These are phyloP conservation scores for Natrix natrix DNA, from an alignment of 2,797 vertebrate species.

Conservation along the genomic window DNA sequence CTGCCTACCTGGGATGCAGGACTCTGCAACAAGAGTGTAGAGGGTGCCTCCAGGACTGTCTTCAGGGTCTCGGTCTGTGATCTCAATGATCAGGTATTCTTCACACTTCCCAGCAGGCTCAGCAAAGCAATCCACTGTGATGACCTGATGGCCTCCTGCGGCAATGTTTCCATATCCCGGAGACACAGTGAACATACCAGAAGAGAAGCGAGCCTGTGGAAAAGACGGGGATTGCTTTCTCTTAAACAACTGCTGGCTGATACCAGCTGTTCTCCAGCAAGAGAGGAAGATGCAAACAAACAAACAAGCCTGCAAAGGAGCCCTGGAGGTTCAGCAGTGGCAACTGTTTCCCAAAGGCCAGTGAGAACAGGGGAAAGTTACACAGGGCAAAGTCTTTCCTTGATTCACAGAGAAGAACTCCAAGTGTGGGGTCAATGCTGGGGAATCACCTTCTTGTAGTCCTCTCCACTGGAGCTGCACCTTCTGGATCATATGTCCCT, in stretches of 20 bases:
- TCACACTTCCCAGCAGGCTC: conserved; percentile 78
- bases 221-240: neutral
- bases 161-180: conserved; percentile 76
- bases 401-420: neutral
- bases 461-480: neutral
- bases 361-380: rapidly evolving
- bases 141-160: conserved; percentile 72
- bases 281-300: neutral
- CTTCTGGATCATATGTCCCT: neutral
- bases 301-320: neutral
- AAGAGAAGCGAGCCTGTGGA: conserved; percentile 71
- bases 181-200: conserved; percentile 82
- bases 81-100: conserved; percentile 80
- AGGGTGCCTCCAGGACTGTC: conserved; percentile 79
- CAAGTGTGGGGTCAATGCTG: neutral
- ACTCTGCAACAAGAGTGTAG: conserved; percentile 79
- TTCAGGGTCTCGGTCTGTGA: conserved; percentile 78
- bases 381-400: neutral
- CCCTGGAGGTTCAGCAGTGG: neutral
- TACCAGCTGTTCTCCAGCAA: neutral
- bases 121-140: conserved; percentile 83
- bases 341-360: neutral
- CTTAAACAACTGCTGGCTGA: neutral
- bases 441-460: neutral
- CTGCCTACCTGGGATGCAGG: conserved; percentile 82